phyloP scores from a whole-genome alignment of 2,113 vertebrate species.

The Vombatus ursinus region DNA sequence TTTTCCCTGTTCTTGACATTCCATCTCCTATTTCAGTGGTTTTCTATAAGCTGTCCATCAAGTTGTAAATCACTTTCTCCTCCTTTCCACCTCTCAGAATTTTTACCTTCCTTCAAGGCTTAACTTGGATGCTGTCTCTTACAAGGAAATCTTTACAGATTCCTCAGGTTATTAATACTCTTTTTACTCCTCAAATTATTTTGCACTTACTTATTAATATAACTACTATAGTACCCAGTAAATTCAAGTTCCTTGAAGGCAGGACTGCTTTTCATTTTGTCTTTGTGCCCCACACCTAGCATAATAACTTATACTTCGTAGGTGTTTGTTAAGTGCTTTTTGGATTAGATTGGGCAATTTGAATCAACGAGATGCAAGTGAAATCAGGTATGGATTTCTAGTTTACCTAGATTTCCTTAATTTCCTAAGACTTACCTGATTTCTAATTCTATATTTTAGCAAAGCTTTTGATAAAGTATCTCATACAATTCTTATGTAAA shows the following conservation, averaged over 20 bases:
- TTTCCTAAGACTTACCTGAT: neutral
- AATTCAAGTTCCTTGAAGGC: neutral
- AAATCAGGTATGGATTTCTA: neutral
- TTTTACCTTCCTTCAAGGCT: neutral
- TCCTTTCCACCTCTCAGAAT: neutral
- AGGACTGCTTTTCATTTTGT: neutral
- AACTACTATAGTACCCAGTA: neutral
- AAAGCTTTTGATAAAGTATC: neutral
- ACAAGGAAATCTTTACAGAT: neutral
- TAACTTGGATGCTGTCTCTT: neutral
- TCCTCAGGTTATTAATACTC: neutral
- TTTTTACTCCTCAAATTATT: neutral
- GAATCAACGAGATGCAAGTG: neutral
- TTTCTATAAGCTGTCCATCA: neutral
- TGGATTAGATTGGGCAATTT: neutral
- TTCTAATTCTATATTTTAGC: neutral
- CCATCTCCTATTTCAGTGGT: neutral
- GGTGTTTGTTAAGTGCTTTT: neutral
- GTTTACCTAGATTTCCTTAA: neutral
- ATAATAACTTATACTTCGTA: neutral
- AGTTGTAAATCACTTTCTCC: neutral
- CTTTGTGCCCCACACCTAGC: neutral
- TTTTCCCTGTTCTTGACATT: neutral
- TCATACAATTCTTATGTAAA: neutral
- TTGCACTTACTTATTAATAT: neutral